phyloP scores from a whole-genome alignment of 2,888 invertebrate species.

The Sinopyrophorus schimmeli region DNA sequence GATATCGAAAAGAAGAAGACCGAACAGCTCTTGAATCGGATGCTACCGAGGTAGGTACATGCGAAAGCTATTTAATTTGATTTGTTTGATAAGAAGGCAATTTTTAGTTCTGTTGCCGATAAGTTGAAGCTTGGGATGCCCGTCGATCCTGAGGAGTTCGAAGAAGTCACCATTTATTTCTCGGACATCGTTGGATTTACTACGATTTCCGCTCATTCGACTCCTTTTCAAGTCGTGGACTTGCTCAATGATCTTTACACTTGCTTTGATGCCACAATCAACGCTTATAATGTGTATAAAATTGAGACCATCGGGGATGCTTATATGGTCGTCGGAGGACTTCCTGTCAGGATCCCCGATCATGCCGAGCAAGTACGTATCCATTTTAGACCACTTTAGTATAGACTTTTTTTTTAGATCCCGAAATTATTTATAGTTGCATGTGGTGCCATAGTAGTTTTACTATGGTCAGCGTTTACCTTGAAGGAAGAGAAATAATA shows the following conservation, averaged over 20 bases:
- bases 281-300: constrained; percentile 89
- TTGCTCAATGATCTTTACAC: constrained; percentile 91
- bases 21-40: constrained; percentile 86
- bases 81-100: too few relatives aligned
- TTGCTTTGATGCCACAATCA: constrained; percentile 90
- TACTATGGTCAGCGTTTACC: too few relatives aligned
- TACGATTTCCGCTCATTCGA: constrained; percentile 87
- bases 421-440: too few relatives aligned
- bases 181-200: constrained; percentile 95
- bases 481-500: too few relatives aligned
- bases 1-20: constrained; percentile 96
- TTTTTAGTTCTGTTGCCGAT: constrained; percentile 83
- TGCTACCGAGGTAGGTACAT: constrained; percentile 74
- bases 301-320: constrained; percentile 96
- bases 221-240: constrained; percentile 90
- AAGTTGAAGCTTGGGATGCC: constrained; percentile 87
- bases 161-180: constrained; percentile 92
- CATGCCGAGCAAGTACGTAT: constrained; percentile 69
- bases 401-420: too few relatives aligned
- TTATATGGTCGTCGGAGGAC: constrained; percentile 92
- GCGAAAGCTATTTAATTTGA: constrained; percentile 9
- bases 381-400: not conserved
- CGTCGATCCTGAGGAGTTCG: constrained; percentile 92
- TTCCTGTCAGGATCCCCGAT: constrained; percentile 76
- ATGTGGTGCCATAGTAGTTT: too few relatives aligned